Percentiles rank a stretch among this genome's conserved stretches.
These are phyloP conservation scores for Drosophila melanosoma DNA, from an alignment of 2,888 invertebrate species.

Conservation along the genomic window DNA sequence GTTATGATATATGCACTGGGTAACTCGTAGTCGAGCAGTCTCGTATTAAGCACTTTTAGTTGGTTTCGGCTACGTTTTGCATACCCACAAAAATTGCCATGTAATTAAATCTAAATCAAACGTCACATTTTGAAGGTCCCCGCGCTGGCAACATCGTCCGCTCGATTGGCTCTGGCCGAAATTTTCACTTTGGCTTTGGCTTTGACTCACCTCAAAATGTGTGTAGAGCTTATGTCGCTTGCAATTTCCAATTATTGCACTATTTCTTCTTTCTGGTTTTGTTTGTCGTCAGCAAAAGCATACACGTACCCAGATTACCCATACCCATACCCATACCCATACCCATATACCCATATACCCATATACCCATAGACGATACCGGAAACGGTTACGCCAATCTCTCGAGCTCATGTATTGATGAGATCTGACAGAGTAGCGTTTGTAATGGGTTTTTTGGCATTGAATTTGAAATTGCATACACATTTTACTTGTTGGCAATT, in stretches of 20 bases:
- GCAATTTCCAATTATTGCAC: constrained; percentile 53
- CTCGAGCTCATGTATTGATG: constrained; percentile 68
- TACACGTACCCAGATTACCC: constrained; percentile 12
- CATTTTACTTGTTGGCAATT: constrained; percentile 28
- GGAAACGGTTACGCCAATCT: constrained; percentile 76
- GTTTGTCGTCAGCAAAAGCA: constrained; percentile 43
- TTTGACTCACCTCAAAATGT: constrained; percentile 64
- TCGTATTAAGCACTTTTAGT: not conserved
- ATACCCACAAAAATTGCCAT: constrained; percentile 59
- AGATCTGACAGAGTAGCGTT: constrained; percentile 65
- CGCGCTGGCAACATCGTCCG: constrained; percentile 48
- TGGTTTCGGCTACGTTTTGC: constrained; percentile 45
- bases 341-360: constrained; percentile 11
- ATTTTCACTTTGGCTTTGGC: constrained; percentile 57
- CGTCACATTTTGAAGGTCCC: constrained; percentile 78
- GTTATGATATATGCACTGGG: not conserved
- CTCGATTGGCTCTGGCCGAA: constrained; percentile 75
- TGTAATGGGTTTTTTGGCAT: constrained; percentile 77
- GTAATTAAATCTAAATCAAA: constrained; percentile 82
- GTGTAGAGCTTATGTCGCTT: constrained; percentile 45
- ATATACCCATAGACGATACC: constrained; percentile 42
- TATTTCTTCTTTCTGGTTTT: constrained; percentile 35
- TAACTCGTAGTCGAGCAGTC: constrained; percentile 3
- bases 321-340: constrained; percentile 7
- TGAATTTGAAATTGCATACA: constrained; percentile 48